These are phyloP conservation scores for Caracal caracal DNA, from an alignment of 2,113 vertebrate species.

Conservation along the genomic window DNA sequence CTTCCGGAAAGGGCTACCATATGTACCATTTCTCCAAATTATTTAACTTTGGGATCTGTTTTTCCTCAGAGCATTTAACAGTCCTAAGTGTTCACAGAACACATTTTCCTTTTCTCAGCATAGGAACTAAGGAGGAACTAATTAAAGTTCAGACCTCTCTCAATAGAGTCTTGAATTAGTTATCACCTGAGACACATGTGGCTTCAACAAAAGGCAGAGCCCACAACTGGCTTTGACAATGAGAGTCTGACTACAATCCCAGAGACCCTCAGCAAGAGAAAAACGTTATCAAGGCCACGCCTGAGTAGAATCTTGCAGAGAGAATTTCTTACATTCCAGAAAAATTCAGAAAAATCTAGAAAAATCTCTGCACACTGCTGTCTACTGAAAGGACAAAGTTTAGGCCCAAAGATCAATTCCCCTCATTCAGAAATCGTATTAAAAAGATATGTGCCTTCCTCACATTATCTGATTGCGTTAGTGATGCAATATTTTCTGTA, in stretches of 20 bases:
- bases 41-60: not conserved
- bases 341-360: not conserved
- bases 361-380: not conserved
- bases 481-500: constrained; percentile 61
- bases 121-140: not conserved
- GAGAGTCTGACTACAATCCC: not conserved
- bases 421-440: not conserved
- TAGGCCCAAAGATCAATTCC: not conserved
- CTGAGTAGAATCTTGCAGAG: not conserved
- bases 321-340: not conserved
- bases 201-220: not conserved
- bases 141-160: not conserved
- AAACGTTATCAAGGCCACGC: not conserved
- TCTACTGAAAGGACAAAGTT: not conserved
- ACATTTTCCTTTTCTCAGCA: not conserved
- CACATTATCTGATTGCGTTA: constrained; percentile 13
- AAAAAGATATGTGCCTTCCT: not conserved
- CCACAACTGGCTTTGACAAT: not conserved
- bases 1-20: not conserved
- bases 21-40: not conserved
- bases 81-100: not conserved
- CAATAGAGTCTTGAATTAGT: not conserved
- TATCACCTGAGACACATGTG: not conserved
- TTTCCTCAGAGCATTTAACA: not conserved
- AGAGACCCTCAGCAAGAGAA: not conserved